Conservation (phyloP, 2,113 vertebrate species). For the Pao palembangensis region DNA sequence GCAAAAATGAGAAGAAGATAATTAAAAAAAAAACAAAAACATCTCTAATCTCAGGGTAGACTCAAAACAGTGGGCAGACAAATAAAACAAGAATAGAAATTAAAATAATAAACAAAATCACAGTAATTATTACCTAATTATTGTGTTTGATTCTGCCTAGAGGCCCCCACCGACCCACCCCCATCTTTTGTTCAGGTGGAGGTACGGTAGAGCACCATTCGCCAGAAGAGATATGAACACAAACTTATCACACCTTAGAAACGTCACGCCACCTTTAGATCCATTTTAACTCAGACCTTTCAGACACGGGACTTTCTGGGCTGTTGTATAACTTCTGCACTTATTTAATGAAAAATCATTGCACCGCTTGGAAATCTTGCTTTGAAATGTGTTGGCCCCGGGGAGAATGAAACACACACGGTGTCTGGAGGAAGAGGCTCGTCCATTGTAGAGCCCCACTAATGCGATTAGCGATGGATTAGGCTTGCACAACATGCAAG, state of each 20-base stretch:
- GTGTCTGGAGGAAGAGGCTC: slow-evolving; percentile 12
- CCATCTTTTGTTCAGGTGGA: too few relatives aligned
- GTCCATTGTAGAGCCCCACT: slow-evolving; percentile 32
- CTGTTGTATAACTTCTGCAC: background rate
- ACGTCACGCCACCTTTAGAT: too few relatives aligned
- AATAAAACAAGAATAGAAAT: too few relatives aligned
- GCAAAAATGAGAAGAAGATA: slow-evolving; percentile 43
- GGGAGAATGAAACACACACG: background rate
- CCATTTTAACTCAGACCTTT: too few relatives aligned
- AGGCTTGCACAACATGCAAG: slow-evolving; percentile 24
- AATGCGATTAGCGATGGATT: slow-evolving; percentile 68
- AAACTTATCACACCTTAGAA: too few relatives aligned
- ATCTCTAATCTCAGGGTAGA: background rate
- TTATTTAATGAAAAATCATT: slow-evolving; percentile 6
- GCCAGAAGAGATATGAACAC: too few relatives aligned
- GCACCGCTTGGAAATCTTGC: background rate
- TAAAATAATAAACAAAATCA: too few relatives aligned
- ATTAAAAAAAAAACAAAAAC: background rate
- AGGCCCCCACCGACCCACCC: too few relatives aligned
- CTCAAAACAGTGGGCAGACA: background rate
- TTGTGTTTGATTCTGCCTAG: too few relatives aligned
- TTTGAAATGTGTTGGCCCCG: background rate
- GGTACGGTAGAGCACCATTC: too few relatives aligned
- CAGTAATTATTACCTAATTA: too few relatives aligned
- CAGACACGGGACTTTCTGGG: background rate